Evolutionary conservation across 1,140 invertebrate species (phyloP), one percentile per base, ranked within the genome.

Genomic region (Venturia canescens): DNA sequence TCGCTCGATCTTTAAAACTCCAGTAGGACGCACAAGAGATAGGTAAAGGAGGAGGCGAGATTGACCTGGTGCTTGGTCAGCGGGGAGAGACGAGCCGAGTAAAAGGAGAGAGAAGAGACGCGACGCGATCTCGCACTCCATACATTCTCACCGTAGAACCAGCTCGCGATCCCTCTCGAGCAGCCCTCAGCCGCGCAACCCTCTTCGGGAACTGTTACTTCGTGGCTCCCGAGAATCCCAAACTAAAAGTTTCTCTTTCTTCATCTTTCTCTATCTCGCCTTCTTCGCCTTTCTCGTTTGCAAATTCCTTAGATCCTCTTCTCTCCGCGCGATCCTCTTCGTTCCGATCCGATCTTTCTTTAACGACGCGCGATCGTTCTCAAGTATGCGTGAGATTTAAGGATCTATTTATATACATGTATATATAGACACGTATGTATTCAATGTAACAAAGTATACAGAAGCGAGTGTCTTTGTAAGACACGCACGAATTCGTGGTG

Each of bases 341-440:
- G 66, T 76, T 72, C 82, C 82, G 74, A 83, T 83, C 82, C 66
- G 76, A 83, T 83, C 82, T 80, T 83, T 83, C 79, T 83, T 83
- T 83, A 79, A 83, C 79, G 82, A 83, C 78, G 74, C 77, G 72
- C 50, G 70, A 66, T 80, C 69, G 53, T 74, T 74, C 60, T 69
- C 26, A 57, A 18, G 81, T 70, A 77, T 77, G 75, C 57, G 75
- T 66, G 57, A 76, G 27, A 34, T 53, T 76, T 60, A 76, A 21
- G 29, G 29, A 69, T 31, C 15, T 69, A 66, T 66, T 15, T 66
- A 15, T 66, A 15, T 66, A 15, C 27, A 66, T 66, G 9, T 66
- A 15, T 66, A 15, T 66, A 66, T 23, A 63, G 16, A 2, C 15
- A 74, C 6, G 15, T 50, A 29, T 29, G 38, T 13, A 60, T 11